Evolutionary conservation across 2,113 vertebrate genomes (phyloP).

Genomic region (Menidia beryllina): DNA sequence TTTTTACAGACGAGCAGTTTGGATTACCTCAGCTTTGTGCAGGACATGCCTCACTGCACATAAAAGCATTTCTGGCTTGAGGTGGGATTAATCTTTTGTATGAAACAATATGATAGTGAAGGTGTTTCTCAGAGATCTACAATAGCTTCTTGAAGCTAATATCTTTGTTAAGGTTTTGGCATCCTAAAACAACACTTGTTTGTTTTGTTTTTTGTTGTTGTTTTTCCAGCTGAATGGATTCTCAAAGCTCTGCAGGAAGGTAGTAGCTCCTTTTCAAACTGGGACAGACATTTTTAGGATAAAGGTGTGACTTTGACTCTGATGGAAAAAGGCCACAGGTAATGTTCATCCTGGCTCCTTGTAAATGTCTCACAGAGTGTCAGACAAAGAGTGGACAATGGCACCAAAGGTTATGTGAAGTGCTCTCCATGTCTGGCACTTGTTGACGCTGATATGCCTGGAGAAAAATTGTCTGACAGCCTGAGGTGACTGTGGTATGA

Average conservation of each 20-base stretch:
- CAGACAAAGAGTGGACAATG: conserved; percentile 14
- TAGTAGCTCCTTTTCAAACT: not conserved
- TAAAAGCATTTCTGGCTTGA: not conserved
- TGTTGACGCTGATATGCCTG: not conserved
- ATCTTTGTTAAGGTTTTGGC: not conserved
- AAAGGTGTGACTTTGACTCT: conserved; percentile 5
- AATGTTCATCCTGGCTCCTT: conserved; percentile 3
- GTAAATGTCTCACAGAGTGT: not conserved
- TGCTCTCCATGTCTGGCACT: conserved; percentile 18
- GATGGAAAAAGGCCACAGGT: not conserved
- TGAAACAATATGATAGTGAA: not conserved
- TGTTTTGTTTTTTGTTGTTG: too few relatives aligned
- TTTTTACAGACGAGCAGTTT: conserved; percentile 8
- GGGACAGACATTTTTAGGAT: too few relatives aligned
- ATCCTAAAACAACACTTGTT: too few relatives aligned
- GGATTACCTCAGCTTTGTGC: not conserved
- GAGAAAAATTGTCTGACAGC: conserved; percentile 17
- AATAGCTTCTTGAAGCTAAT: not conserved
- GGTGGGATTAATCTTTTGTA: not conserved
- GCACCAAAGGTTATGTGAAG: conserved; percentile 15
- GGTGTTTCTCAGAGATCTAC: not conserved
- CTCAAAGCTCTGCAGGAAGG: not conserved
- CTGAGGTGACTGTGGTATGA: conserved; percentile 18
- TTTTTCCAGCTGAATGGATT: conserved; percentile 5
- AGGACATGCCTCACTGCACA: not conserved